Base-by-base conservation (phyloP, 2,113 vertebrate species). In the Mungos mungo region DNA sequence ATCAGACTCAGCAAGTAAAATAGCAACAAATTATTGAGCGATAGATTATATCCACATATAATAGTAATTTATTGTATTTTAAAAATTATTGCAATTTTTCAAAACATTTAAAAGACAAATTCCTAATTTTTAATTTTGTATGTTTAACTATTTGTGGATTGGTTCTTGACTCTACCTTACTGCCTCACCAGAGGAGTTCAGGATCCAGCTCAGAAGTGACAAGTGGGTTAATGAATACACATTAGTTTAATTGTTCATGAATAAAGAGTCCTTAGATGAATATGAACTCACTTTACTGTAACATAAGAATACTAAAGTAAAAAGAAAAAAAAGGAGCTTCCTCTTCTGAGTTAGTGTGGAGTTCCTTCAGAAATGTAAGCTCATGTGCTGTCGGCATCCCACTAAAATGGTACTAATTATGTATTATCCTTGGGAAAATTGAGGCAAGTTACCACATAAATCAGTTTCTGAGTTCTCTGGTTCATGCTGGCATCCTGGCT, bases 1-100 rank as follows among this genome's bases (percentile, higher is more conserved):
- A 81, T 94, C 38, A 91, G 47, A 72, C 71, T 84, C 29, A 96
- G 29, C 33, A 88, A 93, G 35, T 50, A 79, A 90, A 91, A 88
- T 16, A 65, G 27, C 81, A 93, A 79, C 45, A 84, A 35, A 90
- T 72, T 90, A 54, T 9, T 41, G 8, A 92, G 35, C 65, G 91
- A 50, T 77, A 27, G 50, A 12, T 86, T 50, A 54, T 29, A 71
- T 87, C n/a, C 27, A 82, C 27, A 33, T 95, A 27, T 31, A 60
- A 60, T 60, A 60, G 7, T 60, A 60, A 60, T 60, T 8, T 60
- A 60, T 23, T 60, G 9, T 60, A 23, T 60, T 60, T 60, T 60
- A 60, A 57, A 21, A 60, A 38, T n/a, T 88, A 52, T 8, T 5
- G 10, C 69, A 79, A 71, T 50, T 93, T 95, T 93, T 60, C 29